A percentile compares a stretch with the other conserved stretches of the same genome.
Conservation (phyloP, 1,140 invertebrate genomes). For the Araneus ventricosus region DNA sequence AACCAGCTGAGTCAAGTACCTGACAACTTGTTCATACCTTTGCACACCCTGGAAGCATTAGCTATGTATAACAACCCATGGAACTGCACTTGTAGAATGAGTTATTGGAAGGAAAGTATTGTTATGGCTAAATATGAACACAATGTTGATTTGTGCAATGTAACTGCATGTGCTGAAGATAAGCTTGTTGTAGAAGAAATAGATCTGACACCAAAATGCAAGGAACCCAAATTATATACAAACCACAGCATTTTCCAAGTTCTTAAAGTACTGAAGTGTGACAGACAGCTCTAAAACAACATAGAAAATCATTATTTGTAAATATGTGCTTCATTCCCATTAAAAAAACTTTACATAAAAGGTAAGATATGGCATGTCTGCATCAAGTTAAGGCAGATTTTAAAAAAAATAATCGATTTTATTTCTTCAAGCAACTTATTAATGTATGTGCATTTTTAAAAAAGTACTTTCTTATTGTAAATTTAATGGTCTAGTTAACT, state of each 20-base stretch:
- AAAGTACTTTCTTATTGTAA: too few species aligned
- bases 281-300: neutral
- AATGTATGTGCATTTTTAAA: too few species aligned
- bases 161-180: neutral
- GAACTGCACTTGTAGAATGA: slow-evolving; percentile 86
- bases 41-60: slow-evolving; percentile 81
- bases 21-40: slow-evolving; percentile 82
- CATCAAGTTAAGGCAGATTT: too few species aligned
- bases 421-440: too few species aligned
- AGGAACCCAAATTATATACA: slow-evolving; percentile 29
- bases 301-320: neutral
- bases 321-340: neutral
- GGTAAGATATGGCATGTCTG: too few species aligned
- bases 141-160: slow-evolving; percentile 14
- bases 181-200: neutral
- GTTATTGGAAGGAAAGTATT: slow-evolving; percentile 82
- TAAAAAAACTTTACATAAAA: neutral
- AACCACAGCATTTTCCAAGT: slow-evolving; percentile 49
- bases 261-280: slow-evolving; percentile 45
- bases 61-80: slow-evolving; percentile 85
- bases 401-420: too few species aligned
- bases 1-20: slow-evolving; percentile 84
- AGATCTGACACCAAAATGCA: slow-evolving; percentile 57
- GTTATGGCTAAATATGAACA: slow-evolving; percentile 80
- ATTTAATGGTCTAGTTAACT: too few species aligned